Percentiles rank a stretch among this genome's conserved stretches.
These are phyloP conservation scores for Zaprionus lineosus DNA, from an alignment of 2,888 invertebrate genomes.

Conservation along the genomic window DNA sequence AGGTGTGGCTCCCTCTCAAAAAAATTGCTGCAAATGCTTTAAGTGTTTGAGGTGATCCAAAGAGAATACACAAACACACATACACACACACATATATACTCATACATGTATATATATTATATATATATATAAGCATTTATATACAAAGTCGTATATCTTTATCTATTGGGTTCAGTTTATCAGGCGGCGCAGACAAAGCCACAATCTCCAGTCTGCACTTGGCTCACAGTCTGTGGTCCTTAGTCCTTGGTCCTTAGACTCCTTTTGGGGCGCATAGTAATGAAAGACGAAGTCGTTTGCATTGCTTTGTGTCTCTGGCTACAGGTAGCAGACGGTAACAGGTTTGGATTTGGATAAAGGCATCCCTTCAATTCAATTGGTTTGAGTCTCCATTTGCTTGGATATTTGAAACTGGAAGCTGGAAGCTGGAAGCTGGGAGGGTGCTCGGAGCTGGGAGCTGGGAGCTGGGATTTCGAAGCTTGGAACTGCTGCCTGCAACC, in stretches of 20 bases:
- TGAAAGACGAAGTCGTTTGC: slow-evolving; percentile 70
- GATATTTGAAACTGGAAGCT: too few species aligned
- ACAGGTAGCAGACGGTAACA: slow-evolving; percentile 27
- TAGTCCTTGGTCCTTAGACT: slow-evolving; percentile 5
- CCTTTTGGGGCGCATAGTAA: slow-evolving; percentile 45
- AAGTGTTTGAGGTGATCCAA: slow-evolving; percentile 49
- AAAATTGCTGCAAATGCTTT: slow-evolving; percentile 39
- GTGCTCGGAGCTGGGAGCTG: not conserved
- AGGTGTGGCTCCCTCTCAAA: slow-evolving; percentile 40
- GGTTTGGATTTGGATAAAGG: slow-evolving; percentile 12
- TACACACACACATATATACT: not conserved
- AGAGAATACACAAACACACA: slow-evolving; percentile 14
- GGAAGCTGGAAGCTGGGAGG: not conserved
- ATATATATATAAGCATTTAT: not conserved
- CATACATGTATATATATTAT: slow-evolving; percentile 19
- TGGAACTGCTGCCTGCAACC: not conserved
- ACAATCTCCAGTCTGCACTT: slow-evolving; percentile 33
- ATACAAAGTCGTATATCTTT: slow-evolving; percentile 34
- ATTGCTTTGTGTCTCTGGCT: slow-evolving; percentile 56
- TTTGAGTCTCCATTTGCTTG: not conserved
- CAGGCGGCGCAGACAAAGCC: slow-evolving; percentile 41
- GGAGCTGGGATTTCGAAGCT: not conserved
- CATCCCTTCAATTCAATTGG: too few species aligned
- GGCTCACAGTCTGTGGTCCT: too few species aligned
- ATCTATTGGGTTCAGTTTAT: slow-evolving; percentile 48